phyloP scores from a whole-genome alignment of 2,797 vertebrate species.

The Lophotriccus pileatus region DNA sequence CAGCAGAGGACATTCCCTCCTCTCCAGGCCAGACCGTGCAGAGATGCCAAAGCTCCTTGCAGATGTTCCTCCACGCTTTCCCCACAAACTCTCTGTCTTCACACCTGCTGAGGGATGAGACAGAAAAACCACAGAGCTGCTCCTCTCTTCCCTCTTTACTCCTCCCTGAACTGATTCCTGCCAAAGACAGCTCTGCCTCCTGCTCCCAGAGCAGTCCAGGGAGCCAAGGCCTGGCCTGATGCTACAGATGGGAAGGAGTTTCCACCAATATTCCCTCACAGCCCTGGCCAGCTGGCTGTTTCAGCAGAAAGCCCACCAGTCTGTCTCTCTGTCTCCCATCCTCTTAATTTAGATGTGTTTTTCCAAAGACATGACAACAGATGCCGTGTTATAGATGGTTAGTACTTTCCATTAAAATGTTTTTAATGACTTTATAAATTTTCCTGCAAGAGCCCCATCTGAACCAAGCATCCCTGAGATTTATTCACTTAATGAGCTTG shows the following conservation, averaged over 20 bases:
- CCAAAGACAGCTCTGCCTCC: not conserved
- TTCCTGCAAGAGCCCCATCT: not conserved
- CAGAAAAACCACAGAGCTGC: not conserved
- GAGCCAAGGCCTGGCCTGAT: not conserved
- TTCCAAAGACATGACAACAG: not conserved
- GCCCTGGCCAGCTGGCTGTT: constrained; percentile 4
- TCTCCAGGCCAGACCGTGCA: not conserved
- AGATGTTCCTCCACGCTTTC: not conserved
- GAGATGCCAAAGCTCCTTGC: not conserved
- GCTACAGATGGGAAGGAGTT: constrained; percentile 39
- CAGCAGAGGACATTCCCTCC: not conserved
- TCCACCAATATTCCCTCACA: not conserved
- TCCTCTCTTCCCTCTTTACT: not conserved
- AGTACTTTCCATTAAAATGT: constrained; percentile 3
- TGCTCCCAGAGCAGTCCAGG: not conserved
- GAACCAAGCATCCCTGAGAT: not conserved
- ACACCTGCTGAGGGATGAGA: not conserved
- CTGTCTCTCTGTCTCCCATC: constrained; percentile 2
- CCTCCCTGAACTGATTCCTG: not conserved
- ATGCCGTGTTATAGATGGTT: not conserved
- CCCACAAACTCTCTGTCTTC: not conserved
- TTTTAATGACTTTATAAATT: constrained; percentile 38
- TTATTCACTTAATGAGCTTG: not conserved
- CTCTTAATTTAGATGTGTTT: constrained; percentile 34
- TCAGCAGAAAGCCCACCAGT: constrained; percentile 31